phyloP scores from a whole-genome alignment of 1,140 invertebrate genomes.

The Plutomurus gul region DNA sequence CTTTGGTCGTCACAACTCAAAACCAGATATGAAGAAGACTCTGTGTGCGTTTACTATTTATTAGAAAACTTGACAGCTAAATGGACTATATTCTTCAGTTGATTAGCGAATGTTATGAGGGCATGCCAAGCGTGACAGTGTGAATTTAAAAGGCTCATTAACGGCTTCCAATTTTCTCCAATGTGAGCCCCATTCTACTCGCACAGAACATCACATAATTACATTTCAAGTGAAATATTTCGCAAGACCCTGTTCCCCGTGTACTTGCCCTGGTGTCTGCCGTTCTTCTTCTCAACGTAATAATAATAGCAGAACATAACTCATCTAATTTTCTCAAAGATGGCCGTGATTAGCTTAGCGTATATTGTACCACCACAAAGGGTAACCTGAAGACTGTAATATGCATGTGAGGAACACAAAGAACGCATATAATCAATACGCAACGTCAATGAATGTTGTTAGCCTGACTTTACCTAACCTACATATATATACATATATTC shows the following conservation, averaged over 20 bases:
- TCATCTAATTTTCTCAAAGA: conserved; percentile 19
- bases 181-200: too few relatives aligned
- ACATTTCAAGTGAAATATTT: background rate
- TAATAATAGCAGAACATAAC: background rate
- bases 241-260: background rate
- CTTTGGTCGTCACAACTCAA: too few relatives aligned
- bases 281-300: background rate
- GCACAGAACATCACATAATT: background rate
- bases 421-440: too few relatives aligned
- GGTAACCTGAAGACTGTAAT: too few relatives aligned
- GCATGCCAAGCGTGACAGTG: background rate
- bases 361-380: background rate
- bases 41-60: too few relatives aligned
- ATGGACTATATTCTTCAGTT: background rate
- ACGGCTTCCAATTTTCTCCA: background rate
- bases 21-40: too few relatives aligned
- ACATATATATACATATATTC: too few relatives aligned
- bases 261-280: background rate
- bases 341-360: background rate
- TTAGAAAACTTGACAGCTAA: background rate
- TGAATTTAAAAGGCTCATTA: conserved; percentile 24
- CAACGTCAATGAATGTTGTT: too few relatives aligned
- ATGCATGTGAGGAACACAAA: too few relatives aligned
- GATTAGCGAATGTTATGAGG: background rate
- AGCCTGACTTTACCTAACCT: too few relatives aligned